Base-by-base conservation (phyloP, 2,888 invertebrate genomes). In the Amiota minor region DNA sequence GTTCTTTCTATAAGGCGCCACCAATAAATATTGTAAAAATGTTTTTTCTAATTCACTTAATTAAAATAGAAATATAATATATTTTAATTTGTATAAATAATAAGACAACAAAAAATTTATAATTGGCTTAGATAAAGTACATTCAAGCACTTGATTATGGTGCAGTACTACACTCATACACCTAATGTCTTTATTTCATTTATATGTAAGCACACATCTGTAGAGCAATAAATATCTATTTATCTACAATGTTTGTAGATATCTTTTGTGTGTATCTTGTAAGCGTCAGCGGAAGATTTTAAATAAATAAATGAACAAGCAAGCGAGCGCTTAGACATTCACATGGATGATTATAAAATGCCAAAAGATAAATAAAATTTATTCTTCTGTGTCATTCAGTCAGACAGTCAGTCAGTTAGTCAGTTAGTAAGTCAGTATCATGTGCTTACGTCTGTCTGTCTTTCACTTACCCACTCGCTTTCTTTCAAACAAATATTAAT, bases 401-500 rank as follows among this genome's bases (percentile, higher is more conserved):
- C 45, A 65, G n/a, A 16, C 47, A 47, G 46, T 18, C 18, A 65
- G 47, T 65, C n/a, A 47, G 49, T 65, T 20, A 65, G 64, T 64
- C n/a, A 8, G 23, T 12, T 14, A 59, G 59, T 59, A 16, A 18
- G 59, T 59, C 20, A 20, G 2, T 11, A 11, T 59, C 16, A 35
- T 35, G 18, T 20, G 59, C 9, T 76, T 72, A 75, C 35, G 3
- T 23, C 23, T 23, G 35, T 6, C 6, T 35, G 35, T 35, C 35
- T 35, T 35, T 35, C 35, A 35, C 35, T 35, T 35, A 35, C 35
- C 6, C 35, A 35, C 35, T 71, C 70, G 75, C 35, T 35, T 35
- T 35, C 35, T 6, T 6, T 4, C 35, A 67, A 71, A 75, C 83
- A 83, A 80, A 78, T 79, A 82, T 77, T 78, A 80, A 35, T 35